phyloP scores from a whole-genome alignment of 1,140 invertebrate species.

The Battus philenor region DNA sequence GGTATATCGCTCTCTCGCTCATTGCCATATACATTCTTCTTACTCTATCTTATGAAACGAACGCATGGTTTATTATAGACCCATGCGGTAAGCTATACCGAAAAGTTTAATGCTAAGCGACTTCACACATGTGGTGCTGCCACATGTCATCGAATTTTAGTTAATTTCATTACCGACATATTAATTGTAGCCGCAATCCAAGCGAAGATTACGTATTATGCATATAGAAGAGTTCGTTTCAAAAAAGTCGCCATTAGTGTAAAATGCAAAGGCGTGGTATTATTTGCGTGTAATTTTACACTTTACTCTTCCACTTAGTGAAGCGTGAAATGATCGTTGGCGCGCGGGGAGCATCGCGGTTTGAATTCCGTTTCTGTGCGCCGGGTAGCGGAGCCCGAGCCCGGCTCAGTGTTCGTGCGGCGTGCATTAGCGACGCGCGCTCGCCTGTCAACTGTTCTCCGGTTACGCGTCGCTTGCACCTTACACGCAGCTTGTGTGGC shows the following conservation, averaged over 20 bases:
- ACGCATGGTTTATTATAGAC: not conserved
- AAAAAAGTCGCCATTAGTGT: not conserved
- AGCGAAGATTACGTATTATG: not conserved
- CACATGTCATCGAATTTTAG: too few relatives aligned
- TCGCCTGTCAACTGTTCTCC: slow-evolving; percentile 26
- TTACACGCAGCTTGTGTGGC: slow-evolving; percentile 27
- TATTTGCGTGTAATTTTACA: slow-evolving; percentile 62
- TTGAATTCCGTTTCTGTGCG: slow-evolving; percentile 29
- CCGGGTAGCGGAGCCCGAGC: slow-evolving; percentile 20
- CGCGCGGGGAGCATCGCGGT: slow-evolving; percentile 31
- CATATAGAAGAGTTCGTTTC: not conserved
- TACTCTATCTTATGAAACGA: too few relatives aligned
- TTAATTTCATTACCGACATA: too few relatives aligned
- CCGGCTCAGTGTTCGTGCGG: slow-evolving; percentile 58
- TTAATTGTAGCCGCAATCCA: slow-evolving; percentile 10
- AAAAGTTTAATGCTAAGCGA: too few relatives aligned
- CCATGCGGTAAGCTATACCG: not conserved
- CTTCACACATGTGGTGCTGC: too few relatives aligned
- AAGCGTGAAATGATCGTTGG: slow-evolving; percentile 58
- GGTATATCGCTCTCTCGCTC: too few relatives aligned
- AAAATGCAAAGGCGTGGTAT: slow-evolving; percentile 20
- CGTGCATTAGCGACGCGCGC: slow-evolving; percentile 55
- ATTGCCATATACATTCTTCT: too few relatives aligned
- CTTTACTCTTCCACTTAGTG: slow-evolving; percentile 57
- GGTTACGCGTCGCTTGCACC: slow-evolving; percentile 17